Percentiles rank a stretch among this genome's conserved stretches.
Evolutionary conservation across 2,888 invertebrate genomes (phyloP).

Genomic region (Acholoe squamosa): DNA sequence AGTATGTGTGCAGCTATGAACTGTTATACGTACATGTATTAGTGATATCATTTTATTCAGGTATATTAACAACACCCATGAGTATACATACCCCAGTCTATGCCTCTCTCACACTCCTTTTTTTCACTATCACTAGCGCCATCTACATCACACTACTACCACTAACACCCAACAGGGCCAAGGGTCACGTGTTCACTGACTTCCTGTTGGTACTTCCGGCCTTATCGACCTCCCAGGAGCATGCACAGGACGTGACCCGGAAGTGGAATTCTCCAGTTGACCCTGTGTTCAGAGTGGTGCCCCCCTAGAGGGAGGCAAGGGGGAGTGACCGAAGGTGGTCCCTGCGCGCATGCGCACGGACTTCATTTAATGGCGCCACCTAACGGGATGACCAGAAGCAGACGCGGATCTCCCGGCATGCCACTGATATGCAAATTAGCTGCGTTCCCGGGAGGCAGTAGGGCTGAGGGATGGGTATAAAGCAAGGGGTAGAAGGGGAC

Average conservation of each 20-base stretch:
- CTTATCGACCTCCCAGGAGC: slow-evolving; percentile 21
- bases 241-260: neutral
- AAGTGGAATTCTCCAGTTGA: slow-evolving; percentile 20
- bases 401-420: neutral
- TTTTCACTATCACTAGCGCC: neutral
- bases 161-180: neutral
- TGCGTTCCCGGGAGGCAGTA: neutral
- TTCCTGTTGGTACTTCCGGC: neutral
- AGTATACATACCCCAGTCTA: too few relatives aligned
- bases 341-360: neutral
- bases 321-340: neutral
- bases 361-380: slow-evolving; percentile 27
- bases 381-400: slow-evolving; percentile 21
- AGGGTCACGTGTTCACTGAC: slow-evolving; percentile 14
- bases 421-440: slow-evolving; percentile 11
- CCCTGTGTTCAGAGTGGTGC: neutral
- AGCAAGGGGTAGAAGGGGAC: neutral
- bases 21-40: too few relatives aligned
- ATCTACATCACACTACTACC: neutral
- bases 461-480: neutral
- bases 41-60: too few relatives aligned
- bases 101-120: too few relatives aligned
- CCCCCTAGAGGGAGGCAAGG: too few relatives aligned
- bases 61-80: too few relatives aligned
- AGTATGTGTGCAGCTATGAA: too few relatives aligned